A percentile compares a stretch with the other conserved stretches of the same genome.
Evolutionary conservation across 2,888 invertebrate genomes (phyloP).

Genomic region (Herminia tarsipennalis): DNA sequence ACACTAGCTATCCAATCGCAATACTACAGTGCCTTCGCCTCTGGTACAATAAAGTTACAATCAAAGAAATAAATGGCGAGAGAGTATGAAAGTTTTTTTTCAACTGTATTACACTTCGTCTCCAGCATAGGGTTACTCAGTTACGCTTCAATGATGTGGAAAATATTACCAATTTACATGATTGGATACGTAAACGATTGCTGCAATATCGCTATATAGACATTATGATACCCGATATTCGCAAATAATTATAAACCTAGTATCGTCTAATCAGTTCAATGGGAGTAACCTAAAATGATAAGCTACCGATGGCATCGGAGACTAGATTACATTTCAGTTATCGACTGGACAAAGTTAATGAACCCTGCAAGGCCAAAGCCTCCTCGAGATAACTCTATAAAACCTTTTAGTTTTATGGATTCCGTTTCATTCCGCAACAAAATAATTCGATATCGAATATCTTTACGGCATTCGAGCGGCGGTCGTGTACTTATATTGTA

Average conservation of each 20-base stretch:
- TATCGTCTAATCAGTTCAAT: slow-evolving; percentile 27
- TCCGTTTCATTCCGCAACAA: slow-evolving; percentile 74
- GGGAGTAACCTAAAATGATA: slow-evolving; percentile 52
- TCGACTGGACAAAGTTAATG: slow-evolving; percentile 71
- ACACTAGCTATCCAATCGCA: slow-evolving; percentile 15
- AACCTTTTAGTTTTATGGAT: slow-evolving; percentile 81
- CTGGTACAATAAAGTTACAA: slow-evolving; percentile 18
- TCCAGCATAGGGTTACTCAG: slow-evolving; percentile 21
- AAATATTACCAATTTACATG: slow-evolving; percentile 39
- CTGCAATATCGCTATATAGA: slow-evolving; percentile 18
- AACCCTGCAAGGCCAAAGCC: slow-evolving; percentile 79
- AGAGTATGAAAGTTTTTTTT: slow-evolving; percentile 10
- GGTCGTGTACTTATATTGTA: slow-evolving; percentile 58
- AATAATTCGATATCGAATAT: slow-evolving; percentile 76
- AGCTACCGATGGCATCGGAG: slow-evolving; percentile 65
- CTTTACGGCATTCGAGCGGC: slow-evolving; percentile 71
- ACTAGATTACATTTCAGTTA: slow-evolving; percentile 77
- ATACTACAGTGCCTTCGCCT: too few species aligned
- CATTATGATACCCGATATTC: slow-evolving; percentile 12
- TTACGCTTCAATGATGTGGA: slow-evolving; percentile 43
- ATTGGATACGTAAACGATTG: slow-evolving; percentile 26
- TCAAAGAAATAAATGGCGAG: slow-evolving; percentile 15
- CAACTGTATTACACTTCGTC: slow-evolving; percentile 11
- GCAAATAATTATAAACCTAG: slow-evolving; percentile 17
- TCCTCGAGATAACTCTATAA: slow-evolving; percentile 77